Evolutionary conservation across 2,113 vertebrate genomes (phyloP), one percentile per base, ranked within the genome.

Genomic region (Psittacara wagleri): DNA sequence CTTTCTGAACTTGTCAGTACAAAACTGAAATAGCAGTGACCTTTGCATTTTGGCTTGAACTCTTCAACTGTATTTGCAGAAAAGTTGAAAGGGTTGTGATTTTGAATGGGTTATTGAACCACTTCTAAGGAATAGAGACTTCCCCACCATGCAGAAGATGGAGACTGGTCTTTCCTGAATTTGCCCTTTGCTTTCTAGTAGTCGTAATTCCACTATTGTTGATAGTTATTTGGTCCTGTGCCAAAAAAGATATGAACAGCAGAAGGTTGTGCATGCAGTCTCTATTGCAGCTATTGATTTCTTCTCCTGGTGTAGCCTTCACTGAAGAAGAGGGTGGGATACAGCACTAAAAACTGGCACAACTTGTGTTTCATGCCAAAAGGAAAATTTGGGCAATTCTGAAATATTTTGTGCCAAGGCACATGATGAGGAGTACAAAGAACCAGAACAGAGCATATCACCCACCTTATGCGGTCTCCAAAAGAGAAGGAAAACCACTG

Each of bases 1-100:
- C 80, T 92, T 87, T 90, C 67, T 88, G 67, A 96, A 88, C 59
- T 86, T 73, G 54, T 68, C 41, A 52, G 52, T 91, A 72, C 23
- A 79, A 88, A 92, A 84, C 29, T 44, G 69, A 77, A 82, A 87
- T 64, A 88, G 86, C 72, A 90, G 41, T 37, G n/a, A 89, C 83
- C 92, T 87, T 85, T 69, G 41, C 52, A 79, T 85, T 72, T 82
- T 41, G n/a, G 49, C 48, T 85, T 81, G 79, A 87, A 74, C 62
- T 44, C 29, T 72, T 80, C 63, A 25, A 35, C 43, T 87, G 43
- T 52, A 44, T 92, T 92, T 92, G 87, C 82, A 85, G 63, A 59
- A 54, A 91, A 83, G 43, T 68, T 88, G 83, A 88, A 95, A 66
- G 55, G 43, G 55, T 39, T 3, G 2, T 63, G 59, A 74, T 67